Conservation (phyloP, 1,140 invertebrate species). For the Battus philenor region DNA sequence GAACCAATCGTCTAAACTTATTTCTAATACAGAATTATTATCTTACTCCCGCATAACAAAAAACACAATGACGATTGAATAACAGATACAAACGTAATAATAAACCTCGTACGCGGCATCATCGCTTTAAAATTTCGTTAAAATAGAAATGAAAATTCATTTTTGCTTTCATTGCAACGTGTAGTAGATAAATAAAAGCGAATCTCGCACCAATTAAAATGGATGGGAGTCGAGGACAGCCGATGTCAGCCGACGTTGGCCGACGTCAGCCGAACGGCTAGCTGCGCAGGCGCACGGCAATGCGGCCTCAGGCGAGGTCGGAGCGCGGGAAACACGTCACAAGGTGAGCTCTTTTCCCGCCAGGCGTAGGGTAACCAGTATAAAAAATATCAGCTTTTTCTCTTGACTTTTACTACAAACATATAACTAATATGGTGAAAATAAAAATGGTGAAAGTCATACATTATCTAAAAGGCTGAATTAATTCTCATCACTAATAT, state of each 20-base stretch:
- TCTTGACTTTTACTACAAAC: not conserved
- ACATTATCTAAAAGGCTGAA: too few species aligned
- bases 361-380: constrained; percentile 22
- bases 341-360: constrained; percentile 66
- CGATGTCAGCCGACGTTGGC: constrained; percentile 26
- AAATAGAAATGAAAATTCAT: constrained; percentile 21
- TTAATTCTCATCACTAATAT: too few species aligned
- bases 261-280: constrained; percentile 19
- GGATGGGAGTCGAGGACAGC: constrained; percentile 27
- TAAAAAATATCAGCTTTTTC: too few species aligned
- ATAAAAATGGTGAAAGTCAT: too few species aligned
- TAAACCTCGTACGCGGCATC: not conserved
- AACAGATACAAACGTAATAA: not conserved
- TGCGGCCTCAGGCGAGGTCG: constrained; percentile 59
- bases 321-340: constrained; percentile 59
- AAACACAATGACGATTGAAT: not conserved
- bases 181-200: constrained; percentile 31
- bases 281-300: constrained; percentile 24
- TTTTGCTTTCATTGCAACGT: constrained; percentile 22
- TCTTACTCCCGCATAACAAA: too few species aligned
- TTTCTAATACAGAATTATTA: too few species aligned
- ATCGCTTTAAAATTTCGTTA: not conserved
- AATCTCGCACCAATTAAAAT: constrained; percentile 41
- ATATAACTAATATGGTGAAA: not conserved
- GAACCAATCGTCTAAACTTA: too few species aligned